These are phyloP conservation scores for Argyrosomus regius DNA, from an alignment of 2,797 vertebrate genomes.

Conservation along the genomic window DNA sequence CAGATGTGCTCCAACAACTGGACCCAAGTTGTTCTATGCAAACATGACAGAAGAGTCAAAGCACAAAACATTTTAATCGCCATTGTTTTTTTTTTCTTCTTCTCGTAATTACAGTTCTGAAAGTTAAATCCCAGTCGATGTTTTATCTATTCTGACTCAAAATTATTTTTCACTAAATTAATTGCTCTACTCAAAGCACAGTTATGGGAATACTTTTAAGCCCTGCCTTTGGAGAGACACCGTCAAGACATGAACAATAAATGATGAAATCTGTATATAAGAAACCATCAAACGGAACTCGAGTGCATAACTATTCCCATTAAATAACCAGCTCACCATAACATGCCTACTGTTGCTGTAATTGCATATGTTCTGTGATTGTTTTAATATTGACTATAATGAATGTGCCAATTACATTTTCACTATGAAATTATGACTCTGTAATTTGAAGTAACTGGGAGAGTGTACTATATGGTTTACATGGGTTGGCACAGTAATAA, in stretches of 20 bases:
- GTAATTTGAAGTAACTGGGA: conserved; percentile 76
- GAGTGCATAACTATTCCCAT: conserved; percentile 60
- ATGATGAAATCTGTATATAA: conserved; percentile 64
- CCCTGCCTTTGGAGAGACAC: conserved; percentile 62
- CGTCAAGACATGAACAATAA: conserved; percentile 62
- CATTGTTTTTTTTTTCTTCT: conserved; percentile 46
- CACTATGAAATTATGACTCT: conserved; percentile 74
- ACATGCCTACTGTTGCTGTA: conserved; percentile 69
- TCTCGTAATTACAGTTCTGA: conserved; percentile 73
- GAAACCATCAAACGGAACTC: conserved; percentile 60
- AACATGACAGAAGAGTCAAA: conserved; percentile 40
- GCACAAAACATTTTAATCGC: conserved; percentile 40
- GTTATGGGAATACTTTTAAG: conserved; percentile 70
- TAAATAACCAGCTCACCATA: conserved; percentile 62
- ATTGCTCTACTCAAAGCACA: conserved; percentile 68
- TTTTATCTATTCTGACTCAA: conserved; percentile 69
- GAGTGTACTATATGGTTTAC: conserved; percentile 74
- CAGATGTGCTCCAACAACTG: conserved; percentile 27
- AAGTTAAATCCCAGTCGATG: conserved; percentile 74
- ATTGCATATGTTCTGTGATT: conserved; percentile 79
- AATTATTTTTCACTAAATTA: conserved; percentile 73
- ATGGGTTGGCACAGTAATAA: conserved; percentile 78
- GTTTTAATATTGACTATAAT: conserved; percentile 77
- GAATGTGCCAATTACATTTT: conserved; percentile 81
- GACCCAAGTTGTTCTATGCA: conserved; percentile 32